A percentile compares a stretch with the other conserved stretches of the same genome.
phyloP scores from a whole-genome alignment of 2,888 invertebrate genomes.

The Synergus japonicus region DNA sequence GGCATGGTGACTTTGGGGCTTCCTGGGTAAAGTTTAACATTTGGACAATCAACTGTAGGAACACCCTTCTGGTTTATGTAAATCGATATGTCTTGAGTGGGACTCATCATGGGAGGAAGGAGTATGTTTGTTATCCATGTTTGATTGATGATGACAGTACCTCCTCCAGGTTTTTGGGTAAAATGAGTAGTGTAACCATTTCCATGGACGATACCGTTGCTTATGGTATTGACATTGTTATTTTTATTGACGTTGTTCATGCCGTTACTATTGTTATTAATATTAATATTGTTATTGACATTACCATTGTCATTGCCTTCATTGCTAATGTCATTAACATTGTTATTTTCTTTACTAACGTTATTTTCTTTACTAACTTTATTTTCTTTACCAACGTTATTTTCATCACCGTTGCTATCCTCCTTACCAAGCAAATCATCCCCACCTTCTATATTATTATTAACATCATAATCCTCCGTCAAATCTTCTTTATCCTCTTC shows the following conservation, averaged over 20 bases:
- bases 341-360: too few species aligned
- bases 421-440: too few species aligned
- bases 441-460: too few species aligned
- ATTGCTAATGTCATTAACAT: too few species aligned
- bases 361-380: too few species aligned
- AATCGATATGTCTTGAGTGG: not conserved
- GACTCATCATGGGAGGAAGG: conserved; percentile 3
- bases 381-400: too few species aligned
- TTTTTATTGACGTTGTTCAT: too few species aligned
- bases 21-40: not conserved
- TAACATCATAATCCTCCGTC: too few species aligned
- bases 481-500: not conserved
- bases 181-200: not conserved
- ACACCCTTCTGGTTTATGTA: not conserved
- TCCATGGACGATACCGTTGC: not conserved
- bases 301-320: too few species aligned
- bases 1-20: not conserved
- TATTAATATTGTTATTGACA: too few species aligned
- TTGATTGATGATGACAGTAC: not conserved
- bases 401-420: too few species aligned
- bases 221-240: too few species aligned
- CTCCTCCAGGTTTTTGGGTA: not conserved
- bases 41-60: not conserved
- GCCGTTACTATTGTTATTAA: not conserved
- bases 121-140: not conserved